Conservation (phyloP, 2,113 vertebrate genomes). For the Vulpes vulpes region DNA sequence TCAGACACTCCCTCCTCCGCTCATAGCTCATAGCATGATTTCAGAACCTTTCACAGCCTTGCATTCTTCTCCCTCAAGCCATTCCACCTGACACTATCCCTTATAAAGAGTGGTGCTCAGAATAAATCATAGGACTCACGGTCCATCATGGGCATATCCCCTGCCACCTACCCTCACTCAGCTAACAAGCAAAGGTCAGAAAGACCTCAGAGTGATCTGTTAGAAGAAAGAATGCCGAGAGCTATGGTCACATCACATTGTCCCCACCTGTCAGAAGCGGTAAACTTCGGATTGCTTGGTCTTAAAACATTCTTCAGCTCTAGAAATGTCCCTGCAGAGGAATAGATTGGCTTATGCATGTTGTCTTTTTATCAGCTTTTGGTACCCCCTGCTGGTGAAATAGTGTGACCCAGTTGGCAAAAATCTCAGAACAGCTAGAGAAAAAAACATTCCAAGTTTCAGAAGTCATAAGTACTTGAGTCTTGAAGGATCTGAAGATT, state of each 20-base stretch:
- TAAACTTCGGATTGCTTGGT: not conserved
- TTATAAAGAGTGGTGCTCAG: not conserved
- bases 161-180: not conserved
- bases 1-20: not conserved
- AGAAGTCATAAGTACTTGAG: not conserved
- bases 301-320: constrained; percentile 38
- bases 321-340: not conserved
- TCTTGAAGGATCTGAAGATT: not conserved
- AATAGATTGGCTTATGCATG: not conserved
- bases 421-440: constrained; percentile 10
- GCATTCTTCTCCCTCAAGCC: not conserved
- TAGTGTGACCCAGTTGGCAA: not conserved
- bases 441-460: not conserved
- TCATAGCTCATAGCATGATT: rapidly evolving
- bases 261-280: constrained; percentile 41
- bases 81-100: not conserved
- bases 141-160: not conserved
- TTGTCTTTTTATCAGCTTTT: constrained; percentile 60
- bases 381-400: constrained; percentile 78
- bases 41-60: not conserved
- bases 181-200: not conserved
- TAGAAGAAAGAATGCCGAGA: not conserved
- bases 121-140: not conserved
- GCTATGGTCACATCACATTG: not conserved
- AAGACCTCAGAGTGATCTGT: not conserved